These are phyloP conservation scores for Boleophthalmus pectinirostris DNA, from an alignment of 2,113 vertebrate genomes.

Conservation along the genomic window DNA sequence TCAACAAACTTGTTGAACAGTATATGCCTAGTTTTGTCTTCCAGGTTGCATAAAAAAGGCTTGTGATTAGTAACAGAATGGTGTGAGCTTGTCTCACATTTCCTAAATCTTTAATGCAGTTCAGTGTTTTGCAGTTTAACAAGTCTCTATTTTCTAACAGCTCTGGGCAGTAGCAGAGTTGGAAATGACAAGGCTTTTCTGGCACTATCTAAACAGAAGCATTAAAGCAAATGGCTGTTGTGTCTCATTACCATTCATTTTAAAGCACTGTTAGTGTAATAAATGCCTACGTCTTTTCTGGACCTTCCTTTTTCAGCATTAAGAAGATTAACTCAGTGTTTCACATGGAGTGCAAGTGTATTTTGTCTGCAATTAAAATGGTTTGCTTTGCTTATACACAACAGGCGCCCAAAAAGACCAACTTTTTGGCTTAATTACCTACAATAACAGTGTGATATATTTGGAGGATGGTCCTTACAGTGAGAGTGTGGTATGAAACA, in stretches of 20 bases:
- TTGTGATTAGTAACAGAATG: slow-evolving; percentile 57
- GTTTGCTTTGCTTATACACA: slow-evolving; percentile 72
- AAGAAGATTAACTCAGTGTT: slow-evolving; percentile 67
- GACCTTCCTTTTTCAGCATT: slow-evolving; percentile 59
- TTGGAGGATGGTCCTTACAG: slow-evolving; percentile 47
- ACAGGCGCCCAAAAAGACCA: slow-evolving; percentile 54
- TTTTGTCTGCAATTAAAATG: slow-evolving; percentile 74
- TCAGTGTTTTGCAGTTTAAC: slow-evolving; percentile 60
- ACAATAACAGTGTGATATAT: slow-evolving; percentile 73
- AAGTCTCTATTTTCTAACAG: slow-evolving; percentile 63
- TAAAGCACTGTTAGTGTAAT: slow-evolving; percentile 71
- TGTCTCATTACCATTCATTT: slow-evolving; percentile 74
- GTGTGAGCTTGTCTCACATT: slow-evolving; percentile 41
- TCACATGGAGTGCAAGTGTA: slow-evolving; percentile 67
- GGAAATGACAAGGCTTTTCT: slow-evolving; percentile 29
- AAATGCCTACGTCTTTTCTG: slow-evolving; percentile 50
- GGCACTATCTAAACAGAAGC: slow-evolving; percentile 42
- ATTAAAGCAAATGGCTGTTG: slow-evolving; percentile 72
- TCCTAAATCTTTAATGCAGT: slow-evolving; percentile 57
- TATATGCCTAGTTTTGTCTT: not conserved
- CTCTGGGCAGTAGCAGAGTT: slow-evolving; percentile 48
- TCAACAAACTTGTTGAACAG: not conserved
- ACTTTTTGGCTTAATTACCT: slow-evolving; percentile 73
- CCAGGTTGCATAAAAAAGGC: not conserved
- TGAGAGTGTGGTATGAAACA: slow-evolving; percentile 68